phyloP scores from a whole-genome alignment of 2,113 vertebrate species.

The Pelvicachromis taeniatus region DNA sequence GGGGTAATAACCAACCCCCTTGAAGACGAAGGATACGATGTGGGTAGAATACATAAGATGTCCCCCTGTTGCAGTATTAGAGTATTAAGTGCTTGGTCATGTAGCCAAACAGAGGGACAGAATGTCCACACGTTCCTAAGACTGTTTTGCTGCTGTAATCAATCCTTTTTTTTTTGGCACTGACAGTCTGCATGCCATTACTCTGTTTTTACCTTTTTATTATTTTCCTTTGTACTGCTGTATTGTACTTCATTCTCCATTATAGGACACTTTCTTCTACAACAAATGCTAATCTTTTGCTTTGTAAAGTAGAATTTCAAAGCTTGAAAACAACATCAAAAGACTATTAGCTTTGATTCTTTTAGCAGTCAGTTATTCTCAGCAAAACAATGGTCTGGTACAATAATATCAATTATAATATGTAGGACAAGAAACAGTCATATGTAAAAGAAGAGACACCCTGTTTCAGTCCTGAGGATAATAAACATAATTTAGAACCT shows the following conservation, averaged over 20 bases:
- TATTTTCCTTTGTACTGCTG: background rate
- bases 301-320: background rate
- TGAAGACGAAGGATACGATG: background rate
- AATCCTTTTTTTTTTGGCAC: background rate
- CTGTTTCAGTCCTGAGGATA: background rate
- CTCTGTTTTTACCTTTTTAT: background rate
- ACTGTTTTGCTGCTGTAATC: background rate
- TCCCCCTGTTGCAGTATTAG: background rate
- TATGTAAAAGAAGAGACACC: background rate
- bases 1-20: background rate
- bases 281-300: background rate
- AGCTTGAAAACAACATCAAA: background rate
- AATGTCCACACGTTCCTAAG: background rate
- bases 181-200: background rate
- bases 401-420: background rate
- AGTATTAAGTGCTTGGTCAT: background rate
- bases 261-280: background rate
- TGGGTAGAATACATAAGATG: background rate
- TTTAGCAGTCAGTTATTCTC: background rate
- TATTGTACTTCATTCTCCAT: background rate
- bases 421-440: background rate
- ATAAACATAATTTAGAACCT: background rate
- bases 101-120: background rate
- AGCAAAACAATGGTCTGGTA: background rate
- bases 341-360: background rate